Percentiles rank a stretch among this genome's conserved stretches.
Conservation (phyloP, 1,140 invertebrate genomes). For the Meteorus sp. region DNA sequence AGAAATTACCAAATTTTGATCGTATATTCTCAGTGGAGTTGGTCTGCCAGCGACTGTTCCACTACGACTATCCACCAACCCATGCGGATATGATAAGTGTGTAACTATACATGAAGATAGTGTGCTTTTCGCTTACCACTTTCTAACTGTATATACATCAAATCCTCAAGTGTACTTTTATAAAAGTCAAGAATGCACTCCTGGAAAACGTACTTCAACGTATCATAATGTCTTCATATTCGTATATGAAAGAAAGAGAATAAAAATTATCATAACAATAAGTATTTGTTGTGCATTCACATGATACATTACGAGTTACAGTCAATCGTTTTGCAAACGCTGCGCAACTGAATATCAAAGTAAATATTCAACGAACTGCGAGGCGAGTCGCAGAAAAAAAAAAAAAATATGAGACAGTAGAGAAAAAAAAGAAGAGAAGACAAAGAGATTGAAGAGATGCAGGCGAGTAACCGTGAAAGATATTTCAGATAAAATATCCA, state of each 20-base stretch:
- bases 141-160: neutral
- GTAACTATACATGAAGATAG: neutral
- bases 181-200: neutral
- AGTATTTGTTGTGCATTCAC: no score
- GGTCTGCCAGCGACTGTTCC: conserved; percentile 9
- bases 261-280: no score
- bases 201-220: no score
- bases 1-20: conserved; percentile 12
- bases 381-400: neutral
- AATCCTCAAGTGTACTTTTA: neutral
- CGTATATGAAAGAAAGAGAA: no score
- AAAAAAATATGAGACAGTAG: neutral
- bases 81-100: no score
- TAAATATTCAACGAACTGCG: no score
- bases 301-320: no score
- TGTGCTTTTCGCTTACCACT: neutral
- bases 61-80: neutral
- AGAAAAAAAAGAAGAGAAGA: neutral
- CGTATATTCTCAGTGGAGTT: conserved; percentile 7
- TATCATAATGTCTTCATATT: no score
- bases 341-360: no score
- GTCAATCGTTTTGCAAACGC: no score
- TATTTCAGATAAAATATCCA: conserved; percentile 55
- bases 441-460: conserved; percentile 3
- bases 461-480: conserved; percentile 35